Evolutionary conservation across 2,797 vertebrate species (phyloP).

Genomic region (Phrynocephalus vlangalii): DNA sequence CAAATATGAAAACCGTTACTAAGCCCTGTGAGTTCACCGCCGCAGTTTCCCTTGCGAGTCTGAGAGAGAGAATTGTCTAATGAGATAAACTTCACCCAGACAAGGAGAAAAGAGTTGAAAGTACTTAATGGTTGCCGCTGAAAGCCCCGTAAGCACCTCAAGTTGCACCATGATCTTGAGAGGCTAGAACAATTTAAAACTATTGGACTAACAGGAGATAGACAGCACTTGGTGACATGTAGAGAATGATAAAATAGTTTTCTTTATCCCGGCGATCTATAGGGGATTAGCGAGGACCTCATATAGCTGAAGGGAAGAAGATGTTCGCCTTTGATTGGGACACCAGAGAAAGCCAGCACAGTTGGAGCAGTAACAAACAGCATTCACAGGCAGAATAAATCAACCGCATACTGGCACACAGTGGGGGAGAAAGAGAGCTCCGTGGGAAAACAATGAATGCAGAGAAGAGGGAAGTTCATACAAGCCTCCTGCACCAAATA

Average conservation of each 20-base stretch:
- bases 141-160: slow-evolving; percentile 35
- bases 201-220: slow-evolving; percentile 32
- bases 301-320: not conserved
- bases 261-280: slow-evolving; percentile 10
- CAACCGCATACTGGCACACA: not conserved
- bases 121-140: slow-evolving; percentile 14
- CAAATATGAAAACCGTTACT: not conserved
- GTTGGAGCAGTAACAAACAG: not conserved
- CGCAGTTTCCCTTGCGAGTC: slow-evolving; percentile 43
- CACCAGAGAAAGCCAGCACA: not conserved
- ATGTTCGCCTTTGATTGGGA: not conserved
- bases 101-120: slow-evolving; percentile 52
- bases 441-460: not conserved
- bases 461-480: not conserved
- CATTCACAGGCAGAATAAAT: not conserved
- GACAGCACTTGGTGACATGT: not conserved
- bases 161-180: slow-evolving; percentile 40
- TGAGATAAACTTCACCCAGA: slow-evolving; percentile 33
- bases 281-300: not conserved
- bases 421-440: not conserved
- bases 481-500: not conserved
- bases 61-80: slow-evolving; percentile 51
- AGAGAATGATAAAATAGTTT: slow-evolving; percentile 29
- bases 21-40: slow-evolving; percentile 31
- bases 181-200: slow-evolving; percentile 43